These are phyloP conservation scores for Albula goreensis DNA, from an alignment of 2,113 vertebrate species.

Conservation along the genomic window DNA sequence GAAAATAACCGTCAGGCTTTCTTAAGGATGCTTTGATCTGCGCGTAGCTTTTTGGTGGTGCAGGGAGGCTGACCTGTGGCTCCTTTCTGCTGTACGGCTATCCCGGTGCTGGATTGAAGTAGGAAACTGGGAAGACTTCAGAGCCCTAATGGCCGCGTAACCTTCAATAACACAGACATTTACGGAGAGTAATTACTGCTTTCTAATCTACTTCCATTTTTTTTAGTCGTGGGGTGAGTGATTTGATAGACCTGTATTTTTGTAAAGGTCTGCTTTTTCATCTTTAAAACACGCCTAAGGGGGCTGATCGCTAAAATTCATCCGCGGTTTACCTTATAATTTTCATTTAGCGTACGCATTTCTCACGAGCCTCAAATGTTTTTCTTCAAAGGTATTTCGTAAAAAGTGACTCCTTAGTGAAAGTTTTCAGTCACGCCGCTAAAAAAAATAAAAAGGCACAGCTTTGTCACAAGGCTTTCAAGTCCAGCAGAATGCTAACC, in stretches of 20 bases:
- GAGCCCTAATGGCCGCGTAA: neutral
- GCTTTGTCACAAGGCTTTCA: neutral
- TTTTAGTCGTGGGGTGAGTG: neutral
- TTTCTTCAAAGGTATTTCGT: neutral
- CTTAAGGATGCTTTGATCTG: neutral
- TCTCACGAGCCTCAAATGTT: neutral
- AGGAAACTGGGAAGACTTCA: constrained; percentile 1
- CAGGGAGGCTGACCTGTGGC: neutral
- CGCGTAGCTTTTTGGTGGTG: neutral
- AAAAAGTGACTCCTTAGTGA: neutral
- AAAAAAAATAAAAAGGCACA: neutral
- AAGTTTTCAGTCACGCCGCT: neutral
- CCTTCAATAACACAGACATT: neutral
- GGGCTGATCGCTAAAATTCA: neutral
- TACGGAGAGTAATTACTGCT: neutral
- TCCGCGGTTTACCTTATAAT: neutral
- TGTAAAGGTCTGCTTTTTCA: neutral
- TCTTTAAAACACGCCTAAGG: neutral
- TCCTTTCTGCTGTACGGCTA: neutral
- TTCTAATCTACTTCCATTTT: constrained; percentile 6
- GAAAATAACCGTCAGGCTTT: neutral
- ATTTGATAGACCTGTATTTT: neutral
- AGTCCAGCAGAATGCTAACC: neutral
- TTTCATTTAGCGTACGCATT: neutral
- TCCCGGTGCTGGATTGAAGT: neutral